Base-by-base conservation (phyloP, 2,797 vertebrate genomes). In the Leontocebus nigricollis region DNA sequence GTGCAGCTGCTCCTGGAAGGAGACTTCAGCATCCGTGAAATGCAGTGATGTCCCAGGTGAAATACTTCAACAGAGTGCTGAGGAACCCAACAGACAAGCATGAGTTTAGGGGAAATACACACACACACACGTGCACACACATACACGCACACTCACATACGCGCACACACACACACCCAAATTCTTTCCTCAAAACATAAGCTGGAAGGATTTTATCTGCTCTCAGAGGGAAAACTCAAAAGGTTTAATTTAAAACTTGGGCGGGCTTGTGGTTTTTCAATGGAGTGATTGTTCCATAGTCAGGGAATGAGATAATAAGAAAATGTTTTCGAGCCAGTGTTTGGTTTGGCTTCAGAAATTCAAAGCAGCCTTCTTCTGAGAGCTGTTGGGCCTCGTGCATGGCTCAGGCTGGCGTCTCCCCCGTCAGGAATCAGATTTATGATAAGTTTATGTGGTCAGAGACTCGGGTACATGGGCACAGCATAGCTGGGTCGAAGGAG, bases 321-420 rank as follows among this genome's bases (percentile, higher is more conserved):
- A 95, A 93, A 36, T 24, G 55, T 22, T 48, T 46, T 84, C 41
- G 82, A 94, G 19, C 87, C 97, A 90, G 96, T 84, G 67, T 98
- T 98, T 96, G 70, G 24, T 93, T 98, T 97, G 97, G 98, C 96
- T 52, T 89, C 30, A 76, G 61, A 91, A 97, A 9, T 0, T 0
- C 88, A 94, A 93, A 86, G 30, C 14, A 30, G 70, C 27, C 30
- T 27, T 77, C 22, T 90, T 89, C 91, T 76, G 41, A 0, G 6
- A 52, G 80, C 46, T 50, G 2, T 0, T 8, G 27, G 33, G 64
- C 52, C 88, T 83, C 4, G 27, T 24, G 27, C 13, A 52, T 15
- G 9, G 61, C 52, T 57, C 6, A 50, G 0, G 4, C 44, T 70
- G 92, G 48, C 6, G 72, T 46, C 76, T 57, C 46, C 81, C 50